phyloP scores from a whole-genome alignment of 2,797 vertebrate genomes.

The Siniperca undulata region DNA sequence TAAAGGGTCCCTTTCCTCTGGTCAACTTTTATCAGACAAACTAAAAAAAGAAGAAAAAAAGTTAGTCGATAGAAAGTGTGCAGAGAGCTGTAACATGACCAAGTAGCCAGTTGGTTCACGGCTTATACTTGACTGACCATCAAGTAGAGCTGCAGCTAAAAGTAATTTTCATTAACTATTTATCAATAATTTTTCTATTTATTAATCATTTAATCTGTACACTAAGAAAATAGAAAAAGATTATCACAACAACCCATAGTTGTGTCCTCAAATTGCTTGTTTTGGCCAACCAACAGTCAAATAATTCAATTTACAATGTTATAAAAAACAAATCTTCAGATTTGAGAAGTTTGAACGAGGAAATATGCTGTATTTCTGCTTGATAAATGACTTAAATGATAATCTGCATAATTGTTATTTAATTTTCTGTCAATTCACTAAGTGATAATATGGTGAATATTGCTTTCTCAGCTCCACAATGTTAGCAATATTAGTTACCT shows the following conservation, averaged over 20 bases:
- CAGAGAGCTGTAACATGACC: neutral
- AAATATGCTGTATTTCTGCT: neutral
- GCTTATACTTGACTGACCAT: neutral
- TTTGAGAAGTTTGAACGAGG: neutral
- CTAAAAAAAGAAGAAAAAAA: conserved; percentile 62
- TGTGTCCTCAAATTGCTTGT: neutral
- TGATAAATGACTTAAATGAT: neutral
- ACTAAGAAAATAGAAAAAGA: neutral
- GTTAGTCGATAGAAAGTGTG: neutral
- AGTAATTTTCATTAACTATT: neutral
- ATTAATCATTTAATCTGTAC: neutral
- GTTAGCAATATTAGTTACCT: neutral
- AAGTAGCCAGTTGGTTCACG: neutral
- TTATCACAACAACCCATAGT: neutral
- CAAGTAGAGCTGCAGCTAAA: neutral
- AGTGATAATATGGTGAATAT: neutral
- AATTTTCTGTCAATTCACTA: neutral
- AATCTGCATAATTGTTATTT: neutral
- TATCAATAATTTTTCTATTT: neutral
- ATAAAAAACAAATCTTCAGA: neutral
- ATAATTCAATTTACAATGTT: neutral
- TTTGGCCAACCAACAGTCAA: neutral
- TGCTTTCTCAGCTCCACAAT: neutral
- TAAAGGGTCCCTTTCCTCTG: conserved; percentile 85
- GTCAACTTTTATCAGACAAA: conserved; percentile 88